Conservation (phyloP, 2,113 vertebrate species). For the Dicentrarchus labrax region DNA sequence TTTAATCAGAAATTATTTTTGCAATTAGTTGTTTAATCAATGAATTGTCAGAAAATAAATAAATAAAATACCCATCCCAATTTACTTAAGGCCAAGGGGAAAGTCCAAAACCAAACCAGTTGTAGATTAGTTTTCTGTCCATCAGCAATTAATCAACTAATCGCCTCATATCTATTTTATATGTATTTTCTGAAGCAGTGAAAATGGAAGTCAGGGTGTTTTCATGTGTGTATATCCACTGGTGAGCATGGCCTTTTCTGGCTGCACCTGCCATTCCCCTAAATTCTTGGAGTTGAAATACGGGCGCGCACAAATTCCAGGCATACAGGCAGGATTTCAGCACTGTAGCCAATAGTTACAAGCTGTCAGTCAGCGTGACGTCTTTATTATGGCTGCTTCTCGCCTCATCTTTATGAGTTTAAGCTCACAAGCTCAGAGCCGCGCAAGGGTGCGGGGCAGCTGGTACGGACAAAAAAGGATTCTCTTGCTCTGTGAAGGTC, state of each 20-base stretch:
- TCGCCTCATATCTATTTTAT: not conserved
- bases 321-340: slow-evolving; percentile 80
- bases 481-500: no score
- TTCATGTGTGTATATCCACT: slow-evolving; percentile 31
- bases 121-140: not conserved
- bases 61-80: not conserved
- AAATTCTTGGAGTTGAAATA: slow-evolving; percentile 83
- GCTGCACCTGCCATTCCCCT: slow-evolving; percentile 85
- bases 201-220: slow-evolving; percentile 7
- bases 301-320: slow-evolving; percentile 73
- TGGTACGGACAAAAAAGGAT: no score
- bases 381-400: slow-evolving; percentile 79
- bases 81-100: not conserved
- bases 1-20: not conserved
- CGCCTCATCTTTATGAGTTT: slow-evolving; percentile 1
- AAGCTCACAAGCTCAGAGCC: not conserved
- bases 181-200: not conserved
- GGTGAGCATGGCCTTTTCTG: slow-evolving; percentile 81
- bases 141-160: not conserved
- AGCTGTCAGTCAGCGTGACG: slow-evolving; percentile 85
- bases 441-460: not conserved
- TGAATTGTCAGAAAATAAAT: not conserved
- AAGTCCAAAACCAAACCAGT: not conserved
- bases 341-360: slow-evolving; percentile 83
- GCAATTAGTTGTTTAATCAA: not conserved